Evolutionary conservation across 2,113 vertebrate species (phyloP).

Genomic region (Sclerurus mexicanus): DNA sequence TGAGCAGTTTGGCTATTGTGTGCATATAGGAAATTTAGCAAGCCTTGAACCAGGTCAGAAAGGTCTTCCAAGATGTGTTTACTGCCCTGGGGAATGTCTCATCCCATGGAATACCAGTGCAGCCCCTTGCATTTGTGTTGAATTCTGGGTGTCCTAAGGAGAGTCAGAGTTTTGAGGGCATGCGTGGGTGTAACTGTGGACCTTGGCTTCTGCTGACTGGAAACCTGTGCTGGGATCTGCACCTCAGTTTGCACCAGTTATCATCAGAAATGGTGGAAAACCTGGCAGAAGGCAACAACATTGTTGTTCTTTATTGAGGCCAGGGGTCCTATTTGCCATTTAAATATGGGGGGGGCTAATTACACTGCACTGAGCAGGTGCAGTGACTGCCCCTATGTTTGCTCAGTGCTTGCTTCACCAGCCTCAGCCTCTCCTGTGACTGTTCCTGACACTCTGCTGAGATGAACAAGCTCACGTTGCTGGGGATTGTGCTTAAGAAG

Average conservation of each 20-base stretch:
- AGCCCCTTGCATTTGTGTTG: not conserved
- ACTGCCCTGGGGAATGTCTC: not conserved
- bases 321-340: not conserved
- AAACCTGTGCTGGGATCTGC: not conserved
- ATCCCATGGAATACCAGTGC: not conserved
- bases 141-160: not conserved
- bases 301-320: not conserved
- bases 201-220: not conserved
- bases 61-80: not conserved
- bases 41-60: not conserved
- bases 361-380: not conserved
- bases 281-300: not conserved
- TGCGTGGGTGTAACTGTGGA: not conserved
- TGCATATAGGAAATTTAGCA: not conserved
- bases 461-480: not conserved
- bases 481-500: not conserved
- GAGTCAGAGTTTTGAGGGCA: not conserved
- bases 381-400: not conserved
- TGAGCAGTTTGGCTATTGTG: not conserved
- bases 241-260: not conserved
- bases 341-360: not conserved
- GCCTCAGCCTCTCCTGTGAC: not conserved
- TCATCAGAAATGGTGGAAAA: not conserved
- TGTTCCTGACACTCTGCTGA: not conserved
- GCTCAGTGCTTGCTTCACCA: not conserved